Conservation (phyloP, 2,113 vertebrate species). For the Salvelinus fontinalis region DNA sequence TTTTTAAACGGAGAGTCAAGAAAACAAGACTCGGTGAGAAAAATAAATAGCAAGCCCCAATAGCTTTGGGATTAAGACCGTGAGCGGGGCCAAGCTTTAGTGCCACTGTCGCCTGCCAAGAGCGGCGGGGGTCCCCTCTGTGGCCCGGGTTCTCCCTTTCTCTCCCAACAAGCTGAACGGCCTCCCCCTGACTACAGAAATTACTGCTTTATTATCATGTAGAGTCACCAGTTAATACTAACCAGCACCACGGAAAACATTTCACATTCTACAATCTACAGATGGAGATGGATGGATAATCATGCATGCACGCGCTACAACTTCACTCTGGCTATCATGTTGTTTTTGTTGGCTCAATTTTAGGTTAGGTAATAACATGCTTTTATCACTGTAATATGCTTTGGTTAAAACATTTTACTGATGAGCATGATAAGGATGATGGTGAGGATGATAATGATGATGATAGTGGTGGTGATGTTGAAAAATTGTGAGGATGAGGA, state of each 20-base stretch:
- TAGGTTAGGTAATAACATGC: too few relatives aligned
- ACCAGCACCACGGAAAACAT: not conserved
- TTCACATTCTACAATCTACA: not conserved
- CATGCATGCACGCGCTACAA: too few relatives aligned
- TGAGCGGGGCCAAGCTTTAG: constrained; percentile 29
- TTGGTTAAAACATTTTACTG: too few relatives aligned
- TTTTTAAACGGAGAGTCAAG: constrained; percentile 31
- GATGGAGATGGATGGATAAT: constrained; percentile 11
- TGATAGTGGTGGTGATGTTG: too few relatives aligned
- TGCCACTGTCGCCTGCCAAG: constrained; percentile 30
- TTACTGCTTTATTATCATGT: constrained; percentile 62
- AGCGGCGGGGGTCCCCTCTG: constrained; percentile 42
- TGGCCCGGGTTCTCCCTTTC: constrained; percentile 40
- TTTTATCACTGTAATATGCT: too few relatives aligned
- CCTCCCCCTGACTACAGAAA: constrained; percentile 24
- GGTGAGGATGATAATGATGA: too few relatives aligned
- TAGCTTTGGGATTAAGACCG: constrained; percentile 37
- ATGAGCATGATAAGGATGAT: too few relatives aligned
- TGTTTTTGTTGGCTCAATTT: too few relatives aligned
- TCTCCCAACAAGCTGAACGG: constrained; percentile 24
- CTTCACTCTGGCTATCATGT: too few relatives aligned
- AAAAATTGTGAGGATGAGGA: too few relatives aligned
- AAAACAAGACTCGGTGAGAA: constrained; percentile 32
- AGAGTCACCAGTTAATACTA: constrained; percentile 76
- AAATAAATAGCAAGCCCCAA: constrained; percentile 34